Conservation (phyloP, 2,888 invertebrate genomes). For the Scaptomyza reducta region DNA sequence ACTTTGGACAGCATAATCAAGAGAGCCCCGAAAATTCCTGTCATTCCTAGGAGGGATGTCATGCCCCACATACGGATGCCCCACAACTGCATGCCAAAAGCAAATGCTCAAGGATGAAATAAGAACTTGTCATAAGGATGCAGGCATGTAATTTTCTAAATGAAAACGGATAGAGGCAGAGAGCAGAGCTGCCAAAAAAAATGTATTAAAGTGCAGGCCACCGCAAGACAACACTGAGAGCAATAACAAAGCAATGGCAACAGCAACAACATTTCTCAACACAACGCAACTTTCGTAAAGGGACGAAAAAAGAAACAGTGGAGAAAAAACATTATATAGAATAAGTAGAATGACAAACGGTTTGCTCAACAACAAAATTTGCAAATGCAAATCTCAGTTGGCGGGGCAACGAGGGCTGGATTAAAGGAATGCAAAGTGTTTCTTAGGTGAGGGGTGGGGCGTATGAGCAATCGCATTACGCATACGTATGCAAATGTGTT, state of each 20-base stretch:
- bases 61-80: conserved; percentile 1
- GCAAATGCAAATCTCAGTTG: conserved; percentile 56
- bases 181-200: conserved; percentile 19
- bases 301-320: conserved; percentile 21
- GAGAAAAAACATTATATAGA: conserved; percentile 21
- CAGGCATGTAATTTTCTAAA: conserved; percentile 62
- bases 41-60: conserved; percentile 6
- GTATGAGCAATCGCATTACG: conserved; percentile 62
- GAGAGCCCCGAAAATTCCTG: conserved; percentile 1
- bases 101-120: conserved; percentile 22
- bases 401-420: conserved; percentile 22
- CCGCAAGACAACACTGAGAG: conserved; percentile 19
- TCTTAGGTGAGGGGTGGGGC: conserved; percentile 28
- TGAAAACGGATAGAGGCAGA: conserved; percentile 40
- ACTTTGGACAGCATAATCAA: conserved; percentile 8
- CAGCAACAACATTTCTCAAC: conserved; percentile 38
- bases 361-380: conserved; percentile 59
- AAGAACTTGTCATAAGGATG: conserved; percentile 52
- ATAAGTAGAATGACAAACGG: conserved; percentile 57
- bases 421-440: conserved; percentile 23
- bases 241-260: conserved; percentile 28
- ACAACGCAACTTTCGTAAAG: conserved; percentile 55
- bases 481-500: conserved; percentile 64
- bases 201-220: conserved; percentile 50
- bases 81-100: conserved; percentile 4